These are phyloP conservation scores for Halisarca cf. caerulea DNA, from an alignment of 37 sponge, comb jelly and placozoan genomes.

Conservation along the genomic window DNA sequence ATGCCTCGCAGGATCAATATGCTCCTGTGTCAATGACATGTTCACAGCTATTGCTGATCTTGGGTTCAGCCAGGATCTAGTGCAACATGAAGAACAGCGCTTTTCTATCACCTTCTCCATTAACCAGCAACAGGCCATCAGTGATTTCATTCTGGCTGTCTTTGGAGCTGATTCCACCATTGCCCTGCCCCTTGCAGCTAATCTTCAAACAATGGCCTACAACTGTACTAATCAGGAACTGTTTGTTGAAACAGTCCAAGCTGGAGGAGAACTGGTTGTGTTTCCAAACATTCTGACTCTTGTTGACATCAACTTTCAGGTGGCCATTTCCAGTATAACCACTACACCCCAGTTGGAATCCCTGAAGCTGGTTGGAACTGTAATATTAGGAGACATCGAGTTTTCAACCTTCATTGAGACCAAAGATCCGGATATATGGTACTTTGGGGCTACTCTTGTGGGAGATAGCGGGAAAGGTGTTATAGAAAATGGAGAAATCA, in stretches of 20 bases:
- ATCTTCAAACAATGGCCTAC: neutral
- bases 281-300: neutral
- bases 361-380: no score
- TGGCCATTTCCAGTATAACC: no score
- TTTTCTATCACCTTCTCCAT: no score
- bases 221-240: conserved; percentile 11
- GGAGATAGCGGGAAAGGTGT: no score
- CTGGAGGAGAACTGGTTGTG: neutral
- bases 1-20: neutral
- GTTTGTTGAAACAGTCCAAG: conserved; percentile 3
- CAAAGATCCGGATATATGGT: no score
- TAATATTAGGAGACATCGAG: no score
- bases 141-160: neutral
- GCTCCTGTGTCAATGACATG: conserved; percentile 6
- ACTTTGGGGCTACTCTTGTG: no score
- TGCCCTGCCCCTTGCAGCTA: neutral
- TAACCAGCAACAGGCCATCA: neutral
- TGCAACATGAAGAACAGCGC: neutral
- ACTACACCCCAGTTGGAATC: no score
- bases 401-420: no score
- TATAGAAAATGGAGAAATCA: no score
- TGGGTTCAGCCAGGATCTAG: neutral
- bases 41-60: neutral
- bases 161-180: neutral
- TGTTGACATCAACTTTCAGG: no score